Evolutionary conservation across 2,113 vertebrate genomes (phyloP).

Genomic region (Bambusicola thoracicus): DNA sequence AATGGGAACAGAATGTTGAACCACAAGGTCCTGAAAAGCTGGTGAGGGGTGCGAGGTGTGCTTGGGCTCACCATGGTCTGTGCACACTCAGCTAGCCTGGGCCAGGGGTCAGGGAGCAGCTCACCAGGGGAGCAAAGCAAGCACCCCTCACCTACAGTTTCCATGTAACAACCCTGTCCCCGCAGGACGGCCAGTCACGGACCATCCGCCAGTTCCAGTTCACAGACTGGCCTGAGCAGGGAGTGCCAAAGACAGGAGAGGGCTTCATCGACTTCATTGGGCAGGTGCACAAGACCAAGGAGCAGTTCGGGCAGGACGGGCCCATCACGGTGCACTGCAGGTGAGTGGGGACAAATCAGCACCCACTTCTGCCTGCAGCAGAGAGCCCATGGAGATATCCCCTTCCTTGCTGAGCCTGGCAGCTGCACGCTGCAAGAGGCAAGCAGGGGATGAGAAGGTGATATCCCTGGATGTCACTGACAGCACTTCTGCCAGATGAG

Average conservation of each 20-base stretch:
- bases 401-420: background rate
- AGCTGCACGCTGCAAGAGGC: background rate
- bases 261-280: slow-evolving; percentile 98
- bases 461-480: background rate
- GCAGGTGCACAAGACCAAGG: slow-evolving; percentile 98
- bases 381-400: background rate
- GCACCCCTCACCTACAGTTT: accelerated
- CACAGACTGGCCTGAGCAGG: slow-evolving; percentile 98
- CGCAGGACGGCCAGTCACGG: slow-evolving; percentile 94
- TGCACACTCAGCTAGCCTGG: background rate
- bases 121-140: background rate
- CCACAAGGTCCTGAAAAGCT: background rate
- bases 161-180: background rate
- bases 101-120: background rate
- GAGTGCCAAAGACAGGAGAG: slow-evolving; percentile 95
- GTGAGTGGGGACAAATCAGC: slow-evolving; percentile 58
- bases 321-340: slow-evolving; percentile 98
- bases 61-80: background rate
- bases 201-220: slow-evolving; percentile 99
- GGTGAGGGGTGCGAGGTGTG: background rate
- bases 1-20: background rate
- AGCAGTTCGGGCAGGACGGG: slow-evolving; percentile 97
- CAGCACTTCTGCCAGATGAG: background rate
- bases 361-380: background rate
- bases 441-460: background rate